Base-by-base conservation (phyloP, 1,140 invertebrate species). In the Penaeus chinensis region DNA sequence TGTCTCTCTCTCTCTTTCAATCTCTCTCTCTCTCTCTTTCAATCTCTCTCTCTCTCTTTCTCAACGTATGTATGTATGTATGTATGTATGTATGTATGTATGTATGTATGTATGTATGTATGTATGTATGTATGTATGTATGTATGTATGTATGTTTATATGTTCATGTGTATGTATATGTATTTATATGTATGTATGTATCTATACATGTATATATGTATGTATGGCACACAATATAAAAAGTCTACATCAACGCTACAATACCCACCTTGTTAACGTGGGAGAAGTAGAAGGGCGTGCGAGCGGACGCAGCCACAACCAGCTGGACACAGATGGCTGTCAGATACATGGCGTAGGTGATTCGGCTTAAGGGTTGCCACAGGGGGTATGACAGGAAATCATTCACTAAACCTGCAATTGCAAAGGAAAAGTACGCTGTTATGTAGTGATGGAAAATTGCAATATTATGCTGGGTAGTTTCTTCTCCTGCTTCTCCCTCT, bases 341-440 rank as follows among this genome's bases (percentile, higher is more conserved):
- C 42, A 98, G 94, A 92, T 98, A 99, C 16, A 96, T 96, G 91
- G 96, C 96, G 92, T 98, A 98, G 2, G 97, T 97, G 62, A 98
- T 94, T 80, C 97, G 94, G 89, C 96, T 96, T n/a, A 98, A 93
- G 0, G 97, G 97, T 90, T 97, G 94, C 66, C 97, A 94, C 0
- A 95, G 94, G 65, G 94, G 94, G 92, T 96, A 96, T 0, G 96
- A 97, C 27, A 98, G 93, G 32, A 97, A 92, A 0, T 93, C 94
- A 82, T 95, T 94, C 32, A 96, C 95, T 54, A 93, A 91, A 88
- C 79, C 85, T 87, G 80, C 20, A 74, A 19, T 74, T 8, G 71
- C 54, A 54, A 54, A n/a, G 71, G 22, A 13, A 32, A 32, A 7
- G 3, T 22, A 4, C 24, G 24, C 0, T 54, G 54, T 42, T 42